phyloP scores from a whole-genome alignment of 2,888 invertebrate species.

The Xestia xanthographa region DNA sequence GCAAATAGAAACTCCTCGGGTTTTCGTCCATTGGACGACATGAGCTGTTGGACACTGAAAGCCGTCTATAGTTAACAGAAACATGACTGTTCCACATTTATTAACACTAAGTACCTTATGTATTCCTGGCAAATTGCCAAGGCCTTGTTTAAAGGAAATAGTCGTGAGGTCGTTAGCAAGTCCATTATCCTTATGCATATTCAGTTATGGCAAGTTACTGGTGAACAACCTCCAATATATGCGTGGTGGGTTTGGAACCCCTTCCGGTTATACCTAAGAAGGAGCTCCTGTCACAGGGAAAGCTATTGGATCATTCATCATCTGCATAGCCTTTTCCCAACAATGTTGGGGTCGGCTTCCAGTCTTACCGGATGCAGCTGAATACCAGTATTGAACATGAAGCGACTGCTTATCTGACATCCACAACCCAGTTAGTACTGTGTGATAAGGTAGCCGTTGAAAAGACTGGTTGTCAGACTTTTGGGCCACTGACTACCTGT shows the following conservation, averaged over 20 bases:
- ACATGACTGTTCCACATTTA: slow-evolving; percentile 11
- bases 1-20: neutral
- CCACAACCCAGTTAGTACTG: too few relatives aligned
- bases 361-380: too few relatives aligned
- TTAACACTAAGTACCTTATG: slow-evolving; percentile 19
- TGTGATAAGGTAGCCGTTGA: too few relatives aligned
- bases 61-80: neutral
- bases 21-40: too few relatives aligned
- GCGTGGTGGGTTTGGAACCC: neutral
- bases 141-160: slow-evolving; percentile 39
- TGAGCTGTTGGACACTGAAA: too few relatives aligned
- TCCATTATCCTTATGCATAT: slow-evolving; percentile 28
- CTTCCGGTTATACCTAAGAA: neutral
- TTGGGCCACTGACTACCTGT: too few relatives aligned
- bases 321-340: too few relatives aligned
- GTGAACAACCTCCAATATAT: neutral
- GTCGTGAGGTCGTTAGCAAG: slow-evolving; percentile 52
- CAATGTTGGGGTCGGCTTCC: too few relatives aligned
- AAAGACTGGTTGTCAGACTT: too few relatives aligned
- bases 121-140: slow-evolving; percentile 37
- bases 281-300: neutral
- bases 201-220: slow-evolving; percentile 2
- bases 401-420: too few relatives aligned
- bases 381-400: too few relatives aligned
- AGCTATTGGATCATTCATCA: neutral